Base-by-base conservation (phyloP, 2,888 invertebrate species). In the Agonopterix subpropinquella region DNA sequence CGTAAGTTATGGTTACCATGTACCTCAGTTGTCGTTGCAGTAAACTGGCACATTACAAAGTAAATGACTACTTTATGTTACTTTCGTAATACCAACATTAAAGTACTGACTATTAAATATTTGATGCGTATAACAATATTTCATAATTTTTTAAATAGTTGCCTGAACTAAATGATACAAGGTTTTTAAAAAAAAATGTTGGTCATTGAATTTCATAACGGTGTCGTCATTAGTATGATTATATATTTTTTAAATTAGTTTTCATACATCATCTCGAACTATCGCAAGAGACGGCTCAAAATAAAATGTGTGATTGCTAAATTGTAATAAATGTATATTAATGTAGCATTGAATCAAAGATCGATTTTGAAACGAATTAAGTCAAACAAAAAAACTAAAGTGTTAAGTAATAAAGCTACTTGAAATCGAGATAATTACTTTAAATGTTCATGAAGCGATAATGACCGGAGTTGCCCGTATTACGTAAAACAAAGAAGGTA, bases 81-180 rank as follows among this genome's bases (percentile, higher is more conserved):
- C 18, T 63, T 54, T 62, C 53, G 64, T 53, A 67, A 67, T 46
- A 48, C 41, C 44, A 43, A 52, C 56, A 53, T 46, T 44, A 44
- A 50, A 46, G 42, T 47, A 43, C 45, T 13, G 43, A 9, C 41
- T 50, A 50, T 50, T 50, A 50, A 50, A 47, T n/a, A 44, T 43
- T 42, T 11, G 43, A 49, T 46, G 47, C 50, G 44, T 43, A n/a
- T 3, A 9, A 10, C 0, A 9, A 39, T n/a, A 9, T 39, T 39
- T 11, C n/a, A 41, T 41, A 41, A 41, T 41, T 11, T 4, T 11
- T 9, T 13, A 42, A 8, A 42, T n/a, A 13, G n/a, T n/a, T 5
- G 10, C 9, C 9, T 42, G 42, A 11, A 13, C 13, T 42, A 42
- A 13, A 13, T 11, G 9, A 13, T 11, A 13, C 42, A 42, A 42